phyloP scores from a whole-genome alignment of 2,888 invertebrate genomes.

The Pocota personata region DNA sequence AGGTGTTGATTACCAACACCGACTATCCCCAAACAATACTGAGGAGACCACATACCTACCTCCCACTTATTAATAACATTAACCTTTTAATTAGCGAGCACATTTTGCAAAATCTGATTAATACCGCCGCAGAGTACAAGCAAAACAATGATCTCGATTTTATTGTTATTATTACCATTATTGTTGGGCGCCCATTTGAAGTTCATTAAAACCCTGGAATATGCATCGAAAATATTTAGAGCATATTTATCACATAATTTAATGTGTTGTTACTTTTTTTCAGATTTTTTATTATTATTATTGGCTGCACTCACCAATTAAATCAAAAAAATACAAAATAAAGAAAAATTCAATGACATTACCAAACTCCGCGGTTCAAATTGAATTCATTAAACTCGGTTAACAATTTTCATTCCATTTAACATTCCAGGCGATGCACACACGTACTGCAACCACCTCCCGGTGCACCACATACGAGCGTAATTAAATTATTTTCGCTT shows the following conservation, averaged over 20 bases:
- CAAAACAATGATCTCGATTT: conserved; percentile 59
- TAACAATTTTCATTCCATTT: conserved; percentile 71
- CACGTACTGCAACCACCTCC: not conserved
- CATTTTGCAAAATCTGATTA: conserved; percentile 69
- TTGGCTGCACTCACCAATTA: conserved; percentile 48
- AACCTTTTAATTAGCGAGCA: conserved; percentile 70
- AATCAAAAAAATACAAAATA: not conserved
- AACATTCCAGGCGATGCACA: conserved; percentile 46
- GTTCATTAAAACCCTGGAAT: conserved; percentile 53
- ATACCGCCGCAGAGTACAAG: conserved; percentile 57
- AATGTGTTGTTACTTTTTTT: conserved; percentile 22
- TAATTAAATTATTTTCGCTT: conserved; percentile 74
- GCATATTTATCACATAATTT: conserved; percentile 58
- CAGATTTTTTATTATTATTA: conserved; percentile 40
- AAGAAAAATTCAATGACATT: conserved; percentile 38
- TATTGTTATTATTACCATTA: conserved; percentile 49
- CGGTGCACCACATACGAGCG: conserved; percentile 54
- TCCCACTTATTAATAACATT: conserved; percentile 52
- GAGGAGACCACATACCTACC: conserved; percentile 1
- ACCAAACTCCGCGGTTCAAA: conserved; percentile 57
- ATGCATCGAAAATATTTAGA: conserved; percentile 34
- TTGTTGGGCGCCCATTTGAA: not conserved
- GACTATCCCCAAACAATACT: not conserved
- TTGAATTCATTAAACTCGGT: conserved; percentile 72
- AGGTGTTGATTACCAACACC: conserved; percentile 64